A percentile compares a stretch with the other conserved stretches of the same genome.
Evolutionary conservation across 2,888 invertebrate genomes (phyloP).

Genomic region (Cosmia pyralina): DNA sequence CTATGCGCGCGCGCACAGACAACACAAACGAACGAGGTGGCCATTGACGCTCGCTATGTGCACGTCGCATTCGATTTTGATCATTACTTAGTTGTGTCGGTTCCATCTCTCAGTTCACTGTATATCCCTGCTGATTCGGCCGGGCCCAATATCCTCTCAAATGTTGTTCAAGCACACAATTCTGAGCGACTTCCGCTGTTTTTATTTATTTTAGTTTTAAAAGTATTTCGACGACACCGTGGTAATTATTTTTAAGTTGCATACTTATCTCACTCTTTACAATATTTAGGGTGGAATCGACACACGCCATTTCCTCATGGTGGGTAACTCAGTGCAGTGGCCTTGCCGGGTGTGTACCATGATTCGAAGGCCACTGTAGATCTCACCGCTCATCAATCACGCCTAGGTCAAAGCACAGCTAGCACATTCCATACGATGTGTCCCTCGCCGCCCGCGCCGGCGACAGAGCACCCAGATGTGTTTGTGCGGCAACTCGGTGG

Average conservation of each 20-base stretch:
- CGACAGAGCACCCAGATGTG: slow-evolving; percentile 2
- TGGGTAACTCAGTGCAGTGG: slow-evolving; percentile 64
- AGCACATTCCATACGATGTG: slow-evolving; percentile 67
- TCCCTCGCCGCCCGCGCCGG: slow-evolving; percentile 18
- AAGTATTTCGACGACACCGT: background rate
- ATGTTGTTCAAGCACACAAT: slow-evolving; percentile 3
- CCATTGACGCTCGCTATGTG: slow-evolving; percentile 80
- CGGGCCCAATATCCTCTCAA: background rate
- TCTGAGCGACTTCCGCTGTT: background rate
- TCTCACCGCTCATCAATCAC: slow-evolving; percentile 75
- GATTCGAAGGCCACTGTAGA: slow-evolving; percentile 66
- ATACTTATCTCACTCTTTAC: slow-evolving; percentile 25
- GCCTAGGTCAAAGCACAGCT: slow-evolving; percentile 78
- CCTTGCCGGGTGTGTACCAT: slow-evolving; percentile 57
- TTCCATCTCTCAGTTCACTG: slow-evolving; percentile 59
- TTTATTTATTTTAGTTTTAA: slow-evolving; percentile 13
- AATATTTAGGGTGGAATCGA: slow-evolving; percentile 71
- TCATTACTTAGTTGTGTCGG: slow-evolving; percentile 62
- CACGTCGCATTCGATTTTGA: slow-evolving; percentile 77
- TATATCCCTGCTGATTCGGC: slow-evolving; percentile 2
- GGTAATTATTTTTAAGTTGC: slow-evolving; percentile 1
- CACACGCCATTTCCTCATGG: slow-evolving; percentile 62
- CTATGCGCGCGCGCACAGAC: slow-evolving; percentile 94
- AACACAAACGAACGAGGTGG: slow-evolving; percentile 96
- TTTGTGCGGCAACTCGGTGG: slow-evolving; percentile 43